Percentiles rank a stretch among this genome's conserved stretches.
Conservation (phyloP, 2,797 vertebrate species). For the Sylvilagus floridanus region DNA sequence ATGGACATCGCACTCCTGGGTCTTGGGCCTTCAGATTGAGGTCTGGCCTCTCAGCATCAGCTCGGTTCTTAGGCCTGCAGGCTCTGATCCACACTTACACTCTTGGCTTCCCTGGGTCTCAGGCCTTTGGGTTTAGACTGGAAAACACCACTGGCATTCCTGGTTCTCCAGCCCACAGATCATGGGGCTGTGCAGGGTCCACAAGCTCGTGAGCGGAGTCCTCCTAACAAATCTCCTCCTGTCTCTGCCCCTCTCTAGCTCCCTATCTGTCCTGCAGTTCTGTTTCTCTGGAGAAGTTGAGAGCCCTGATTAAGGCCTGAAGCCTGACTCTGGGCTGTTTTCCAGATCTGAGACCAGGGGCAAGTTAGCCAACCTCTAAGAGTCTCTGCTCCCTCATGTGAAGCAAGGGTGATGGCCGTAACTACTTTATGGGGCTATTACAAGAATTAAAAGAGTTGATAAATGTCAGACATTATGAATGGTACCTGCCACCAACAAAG, state of each 20-base stretch:
- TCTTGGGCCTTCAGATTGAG: no score
- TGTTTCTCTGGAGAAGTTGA: neutral
- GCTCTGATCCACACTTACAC: neutral
- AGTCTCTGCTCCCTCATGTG: constrained; percentile 14
- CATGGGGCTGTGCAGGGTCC: neutral
- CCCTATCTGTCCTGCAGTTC: no score
- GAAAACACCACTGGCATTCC: neutral
- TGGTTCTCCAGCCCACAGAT: neutral
- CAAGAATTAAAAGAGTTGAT: constrained; percentile 13
- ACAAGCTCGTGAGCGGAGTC: no score
- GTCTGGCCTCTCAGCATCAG: neutral
- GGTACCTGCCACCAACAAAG: constrained; percentile 14
- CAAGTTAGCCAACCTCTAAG: neutral
- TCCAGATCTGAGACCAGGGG: neutral
- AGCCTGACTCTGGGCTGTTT: neutral
- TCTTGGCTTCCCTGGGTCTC: neutral
- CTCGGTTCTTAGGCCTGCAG: neutral
- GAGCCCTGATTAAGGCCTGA: neutral
- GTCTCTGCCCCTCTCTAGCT: neutral
- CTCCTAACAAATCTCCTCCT: neutral
- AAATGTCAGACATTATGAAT: neutral
- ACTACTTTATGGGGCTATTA: neutral
- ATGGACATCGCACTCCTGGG: neutral
- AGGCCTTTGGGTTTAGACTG: neutral
- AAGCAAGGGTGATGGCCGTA: neutral